Evolutionary conservation across 2,888 invertebrate species (phyloP), one percentile per base, ranked within the genome.

Genomic region (Stenolophus ochropezus): DNA sequence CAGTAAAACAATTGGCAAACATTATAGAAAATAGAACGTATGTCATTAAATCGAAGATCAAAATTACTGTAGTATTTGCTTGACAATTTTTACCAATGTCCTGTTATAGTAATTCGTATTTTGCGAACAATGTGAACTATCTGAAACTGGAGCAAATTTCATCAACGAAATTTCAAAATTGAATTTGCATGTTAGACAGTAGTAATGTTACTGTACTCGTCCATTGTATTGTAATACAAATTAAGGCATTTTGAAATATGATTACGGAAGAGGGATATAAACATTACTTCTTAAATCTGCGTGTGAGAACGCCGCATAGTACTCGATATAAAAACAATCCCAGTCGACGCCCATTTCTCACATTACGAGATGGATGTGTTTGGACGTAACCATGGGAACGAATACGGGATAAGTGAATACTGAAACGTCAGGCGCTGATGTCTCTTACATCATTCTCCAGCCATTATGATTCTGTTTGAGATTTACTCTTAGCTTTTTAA

Each of bases 241-340:
- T 74, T 74, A 74, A 71, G 73, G 25, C 49, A 21, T 74, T 74
- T 74, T 74, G 74, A 74, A 74, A 74, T 74, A 74, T 74, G 25
- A 3, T 74, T 74, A 74, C 74, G 74, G 74, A 51, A 74, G 53
- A 74, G 21, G 53, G 51, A 21, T 42, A 74, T 69, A 69, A 69
- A 33, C 33, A 42, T 42, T 42, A 42, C 18, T 69, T 69, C 27
- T 61, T 6, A 69, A 69, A 69, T 33, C 65, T 16, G 18, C 65
- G 49, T 73, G 73, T 73, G 73, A 23, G 73, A 73, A 73, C 21
- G 33, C 33, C 23, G 61, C 61, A 61, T 25, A 61, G 23, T 61
- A 61, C 61, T 61, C 61, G 61, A 61, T 73, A 49, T 42, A 73
- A 73, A 73, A 73, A 73, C 73, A 73, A 73, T 73, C 14, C 69